A percentile compares a stretch with the other conserved stretches of the same genome.
Evolutionary conservation across 1,140 invertebrate genomes (phyloP).

Genomic region (Calephelis virginiensis): DNA sequence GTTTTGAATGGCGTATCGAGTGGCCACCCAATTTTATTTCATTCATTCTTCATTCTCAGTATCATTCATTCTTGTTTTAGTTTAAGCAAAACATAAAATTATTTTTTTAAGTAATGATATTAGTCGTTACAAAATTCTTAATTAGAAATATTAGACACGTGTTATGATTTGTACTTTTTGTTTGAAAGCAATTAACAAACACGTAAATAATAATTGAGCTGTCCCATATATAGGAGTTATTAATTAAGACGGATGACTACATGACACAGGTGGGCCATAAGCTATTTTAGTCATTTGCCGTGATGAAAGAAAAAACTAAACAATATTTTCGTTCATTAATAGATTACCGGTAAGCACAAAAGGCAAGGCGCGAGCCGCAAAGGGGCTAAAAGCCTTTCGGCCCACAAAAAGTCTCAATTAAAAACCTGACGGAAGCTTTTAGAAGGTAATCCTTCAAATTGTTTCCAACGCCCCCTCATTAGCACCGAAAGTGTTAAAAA

Average conservation of each 20-base stretch:
- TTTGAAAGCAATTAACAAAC: not conserved
- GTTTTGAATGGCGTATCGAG: too few species aligned
- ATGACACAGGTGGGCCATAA: not conserved
- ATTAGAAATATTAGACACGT: too few species aligned
- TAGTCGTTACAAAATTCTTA: too few species aligned
- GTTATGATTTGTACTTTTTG: too few species aligned
- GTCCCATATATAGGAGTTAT: not conserved
- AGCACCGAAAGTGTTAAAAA: conserved; percentile 77
- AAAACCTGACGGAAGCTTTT: conserved; percentile 77
- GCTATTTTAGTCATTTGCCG: not conserved
- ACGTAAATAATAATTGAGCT: not conserved
- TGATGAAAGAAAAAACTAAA: conserved; percentile 38
- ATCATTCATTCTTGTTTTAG: too few species aligned
- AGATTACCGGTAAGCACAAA: conserved; percentile 62
- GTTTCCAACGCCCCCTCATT: conserved; percentile 77
- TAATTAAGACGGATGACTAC: not conserved
- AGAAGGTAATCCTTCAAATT: conserved; percentile 78
- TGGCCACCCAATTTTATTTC: too few species aligned
- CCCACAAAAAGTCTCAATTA: conserved; percentile 77
- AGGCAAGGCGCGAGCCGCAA: conserved; percentile 58
- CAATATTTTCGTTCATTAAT: conserved; percentile 70
- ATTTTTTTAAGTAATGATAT: too few species aligned
- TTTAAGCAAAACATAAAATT: too few species aligned
- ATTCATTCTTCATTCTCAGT: too few species aligned
- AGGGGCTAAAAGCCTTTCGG: conserved; percentile 72